Base-by-base conservation (phyloP, 2,113 vertebrate species). In the Tragelaphus imberbis region DNA sequence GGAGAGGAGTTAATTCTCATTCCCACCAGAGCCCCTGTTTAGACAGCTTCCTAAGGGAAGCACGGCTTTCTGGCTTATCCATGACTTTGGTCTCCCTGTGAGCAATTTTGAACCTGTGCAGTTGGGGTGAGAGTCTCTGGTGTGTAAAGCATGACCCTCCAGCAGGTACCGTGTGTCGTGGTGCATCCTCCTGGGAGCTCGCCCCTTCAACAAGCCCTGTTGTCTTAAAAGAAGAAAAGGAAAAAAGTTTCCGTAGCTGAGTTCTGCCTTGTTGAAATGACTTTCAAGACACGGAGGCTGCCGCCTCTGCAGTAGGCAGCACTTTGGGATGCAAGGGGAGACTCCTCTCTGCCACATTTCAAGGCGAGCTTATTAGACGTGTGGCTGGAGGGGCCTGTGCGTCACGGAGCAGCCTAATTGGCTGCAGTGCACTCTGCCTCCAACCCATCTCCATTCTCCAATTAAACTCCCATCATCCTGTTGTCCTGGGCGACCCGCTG, bases 401-500 rank as follows among this genome's bases (percentile, higher is more conserved):
- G 4, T 47, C 33, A 30, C 1, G 3, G 85, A 65, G 27, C 16
- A 1, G 91, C 91, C 98, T 88, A 56, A 77, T 96, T 90, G 96
- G 97, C 98, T 94, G 86, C 77, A 3, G 65, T 25, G 21, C 53
- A 5, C 58, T 44, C 51, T 71, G 84, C 90, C 91, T 92, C 90
- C 40, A 15, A 7, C 77, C 92, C 96, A 21, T 77, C 96, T 89
- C 85, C 53, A 40, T 91, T 81, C 44, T 84, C 92, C 96, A 40
- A 33, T 86, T 95, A 97, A 94, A 84, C 91, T 88, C 90, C 95
- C 53, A 94, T 96, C 89, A 36, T 96, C 95, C 96, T 14, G 11
- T 56, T 85, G 93, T 97, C 87, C 11, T 0, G 6, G 25, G 87
- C 40, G 2, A 40, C 63, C 94, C 59, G 10, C 94, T 36, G 44